These are phyloP conservation scores for Petrolisthes manimaculis DNA, from an alignment of 2,888 invertebrate genomes.

Conservation along the genomic window DNA sequence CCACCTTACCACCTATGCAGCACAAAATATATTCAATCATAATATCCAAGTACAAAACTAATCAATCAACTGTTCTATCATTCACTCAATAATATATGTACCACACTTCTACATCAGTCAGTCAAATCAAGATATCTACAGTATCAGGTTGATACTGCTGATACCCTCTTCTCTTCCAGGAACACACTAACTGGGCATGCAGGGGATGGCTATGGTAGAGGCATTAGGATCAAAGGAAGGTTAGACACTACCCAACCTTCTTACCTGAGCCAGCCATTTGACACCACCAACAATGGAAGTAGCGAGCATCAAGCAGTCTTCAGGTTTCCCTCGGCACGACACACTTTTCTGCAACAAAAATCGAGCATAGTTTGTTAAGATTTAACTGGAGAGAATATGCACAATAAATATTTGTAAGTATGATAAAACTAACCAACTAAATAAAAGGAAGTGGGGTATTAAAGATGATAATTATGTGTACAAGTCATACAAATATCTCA, in stretches of 20 bases:
- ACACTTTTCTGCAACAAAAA: conserved; percentile 49
- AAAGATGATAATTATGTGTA: neutral
- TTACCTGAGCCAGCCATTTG: conserved; percentile 55
- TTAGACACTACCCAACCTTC: neutral
- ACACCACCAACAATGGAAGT: conserved; percentile 60
- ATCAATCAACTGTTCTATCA: neutral
- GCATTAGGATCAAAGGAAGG: neutral
- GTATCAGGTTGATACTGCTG: neutral
- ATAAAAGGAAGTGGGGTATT: too few relatives aligned
- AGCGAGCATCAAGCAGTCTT: conserved; percentile 60
- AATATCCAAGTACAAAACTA: neutral
- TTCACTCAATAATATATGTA: neutral
- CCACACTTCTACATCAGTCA: too few relatives aligned
- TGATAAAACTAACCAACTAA: neutral
- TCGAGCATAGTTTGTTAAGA: neutral
- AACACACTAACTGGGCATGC: neutral
- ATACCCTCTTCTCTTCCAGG: neutral
- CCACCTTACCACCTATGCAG: neutral
- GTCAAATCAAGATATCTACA: neutral
- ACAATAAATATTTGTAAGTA: neutral
- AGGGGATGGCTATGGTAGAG: neutral
- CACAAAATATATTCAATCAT: neutral
- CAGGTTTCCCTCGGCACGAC: conserved; percentile 63
- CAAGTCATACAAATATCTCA: neutral
- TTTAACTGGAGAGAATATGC: neutral